Evolutionary conservation across 2,888 invertebrate genomes (phyloP).

Genomic region (Ennomos erosarius): DNA sequence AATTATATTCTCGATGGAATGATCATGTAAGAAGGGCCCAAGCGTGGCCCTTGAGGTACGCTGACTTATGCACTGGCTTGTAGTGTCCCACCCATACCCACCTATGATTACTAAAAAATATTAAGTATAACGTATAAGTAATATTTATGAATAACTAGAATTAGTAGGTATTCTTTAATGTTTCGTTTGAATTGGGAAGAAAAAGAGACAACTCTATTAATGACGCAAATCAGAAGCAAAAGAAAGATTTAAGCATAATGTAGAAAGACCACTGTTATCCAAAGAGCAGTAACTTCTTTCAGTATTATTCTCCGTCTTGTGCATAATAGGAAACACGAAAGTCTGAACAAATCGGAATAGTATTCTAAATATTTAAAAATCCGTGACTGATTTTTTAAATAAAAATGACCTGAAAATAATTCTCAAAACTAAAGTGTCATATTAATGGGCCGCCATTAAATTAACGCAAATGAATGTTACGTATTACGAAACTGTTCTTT

Average conservation of each 20-base stretch:
- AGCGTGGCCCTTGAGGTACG: constrained; percentile 27
- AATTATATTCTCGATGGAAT: constrained; percentile 18
- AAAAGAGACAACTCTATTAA: too few relatives aligned
- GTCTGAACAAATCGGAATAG: neutral
- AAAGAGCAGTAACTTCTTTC: neutral
- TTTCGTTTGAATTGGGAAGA: too few relatives aligned
- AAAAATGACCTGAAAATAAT: neutral
- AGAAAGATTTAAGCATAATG: too few relatives aligned
- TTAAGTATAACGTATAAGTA: neutral
- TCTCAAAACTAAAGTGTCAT: constrained; percentile 1
- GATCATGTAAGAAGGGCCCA: constrained; percentile 16
- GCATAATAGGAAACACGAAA: neutral
- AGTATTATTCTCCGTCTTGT: neutral
- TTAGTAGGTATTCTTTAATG: too few relatives aligned
- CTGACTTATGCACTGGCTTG: constrained; percentile 9
- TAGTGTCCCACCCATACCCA: too few relatives aligned
- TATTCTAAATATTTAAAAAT: neutral
- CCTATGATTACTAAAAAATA: neutral
- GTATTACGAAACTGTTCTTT: constrained; percentile 16
- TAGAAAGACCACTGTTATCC: too few relatives aligned
- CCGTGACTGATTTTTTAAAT: too few relatives aligned
- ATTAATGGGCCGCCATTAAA: neutral
- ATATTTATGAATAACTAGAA: too few relatives aligned
- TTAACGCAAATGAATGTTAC: constrained; percentile 15
- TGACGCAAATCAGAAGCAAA: too few relatives aligned